Evolutionary conservation across 2,888 invertebrate genomes (phyloP).

Genomic region (Harpalus rufipes): DNA sequence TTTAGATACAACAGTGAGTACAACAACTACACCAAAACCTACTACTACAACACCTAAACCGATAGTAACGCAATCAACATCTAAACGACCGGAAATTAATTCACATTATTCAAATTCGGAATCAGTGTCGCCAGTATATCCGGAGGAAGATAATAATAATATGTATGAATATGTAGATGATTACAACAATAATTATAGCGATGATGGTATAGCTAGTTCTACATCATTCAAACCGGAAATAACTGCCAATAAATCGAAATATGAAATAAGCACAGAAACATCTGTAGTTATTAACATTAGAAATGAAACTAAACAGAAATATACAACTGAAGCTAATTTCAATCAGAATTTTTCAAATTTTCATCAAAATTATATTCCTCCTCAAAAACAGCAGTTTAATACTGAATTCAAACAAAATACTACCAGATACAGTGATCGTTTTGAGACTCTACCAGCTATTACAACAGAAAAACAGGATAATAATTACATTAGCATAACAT

Average conservation of each 20-base stretch:
- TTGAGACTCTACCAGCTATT: constrained; percentile 26
- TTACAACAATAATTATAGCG: constrained; percentile 71
- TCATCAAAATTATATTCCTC: constrained; percentile 21
- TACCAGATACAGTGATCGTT: constrained; percentile 44
- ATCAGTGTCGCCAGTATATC: constrained; percentile 47
- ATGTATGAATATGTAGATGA: constrained; percentile 74
- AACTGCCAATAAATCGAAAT: constrained; percentile 33
- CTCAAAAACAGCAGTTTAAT: constrained; percentile 21
- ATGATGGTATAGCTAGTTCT: constrained; percentile 68
- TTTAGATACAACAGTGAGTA: constrained; percentile 67
- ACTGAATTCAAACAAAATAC: constrained; percentile 20
- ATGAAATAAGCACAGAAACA: constrained; percentile 45
- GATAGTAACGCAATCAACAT: constrained; percentile 70
- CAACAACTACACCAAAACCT: constrained; percentile 69
- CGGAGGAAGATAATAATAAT: constrained; percentile 72
- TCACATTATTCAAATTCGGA: constrained; percentile 37
- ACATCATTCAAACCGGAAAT: constrained; percentile 30
- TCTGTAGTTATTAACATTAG: constrained; percentile 37
- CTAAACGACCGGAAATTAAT: constrained; percentile 37
- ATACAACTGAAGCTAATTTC: constrained; percentile 41
- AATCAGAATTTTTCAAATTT: constrained; percentile 31
- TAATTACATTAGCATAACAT: constrained; percentile 62
- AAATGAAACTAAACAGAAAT: constrained; percentile 48
- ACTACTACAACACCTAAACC: constrained; percentile 62
- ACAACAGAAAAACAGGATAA: constrained; percentile 61